phyloP scores from a whole-genome alignment of 2,113 vertebrate species.

The Pleuronectes platessa region DNA sequence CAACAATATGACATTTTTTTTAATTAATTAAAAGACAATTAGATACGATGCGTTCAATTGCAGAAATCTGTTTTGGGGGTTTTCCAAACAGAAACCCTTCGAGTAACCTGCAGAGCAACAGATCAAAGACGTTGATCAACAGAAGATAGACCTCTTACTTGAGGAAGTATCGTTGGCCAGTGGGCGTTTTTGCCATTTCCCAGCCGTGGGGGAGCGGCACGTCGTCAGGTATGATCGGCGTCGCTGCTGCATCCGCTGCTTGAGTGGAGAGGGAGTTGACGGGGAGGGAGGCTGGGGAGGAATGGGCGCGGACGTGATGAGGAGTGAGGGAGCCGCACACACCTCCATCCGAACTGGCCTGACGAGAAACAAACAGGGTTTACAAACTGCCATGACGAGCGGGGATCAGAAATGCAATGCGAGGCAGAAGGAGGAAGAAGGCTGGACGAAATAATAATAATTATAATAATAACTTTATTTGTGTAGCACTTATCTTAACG shows the following conservation, averaged over 20 bases:
- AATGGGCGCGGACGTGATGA: constrained; percentile 93
- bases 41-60: too few relatives aligned
- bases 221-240: constrained; percentile 87
- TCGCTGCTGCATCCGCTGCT: constrained; percentile 86
- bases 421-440: constrained; percentile 29
- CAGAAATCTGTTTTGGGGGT: too few relatives aligned
- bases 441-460: neutral
- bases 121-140: constrained; percentile 25
- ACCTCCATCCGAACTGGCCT: constrained; percentile 95
- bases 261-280: constrained; percentile 84
- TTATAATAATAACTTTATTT: too few relatives aligned
- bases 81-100: neutral
- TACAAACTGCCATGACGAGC: constrained; percentile 38
- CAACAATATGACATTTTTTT: too few relatives aligned
- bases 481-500: too few relatives aligned
- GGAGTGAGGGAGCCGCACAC: constrained; percentile 88
- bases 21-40: too few relatives aligned
- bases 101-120: constrained; percentile 23
- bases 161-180: constrained; percentile 95
- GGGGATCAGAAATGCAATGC: constrained; percentile 17
- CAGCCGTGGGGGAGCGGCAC: constrained; percentile 93
- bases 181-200: constrained; percentile 97
- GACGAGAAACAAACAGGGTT: constrained; percentile 67
- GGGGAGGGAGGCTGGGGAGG: constrained; percentile 91
- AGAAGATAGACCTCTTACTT: constrained; percentile 86